phyloP scores from a whole-genome alignment of 2,113 vertebrate species.

The Ptyas mucosa region DNA sequence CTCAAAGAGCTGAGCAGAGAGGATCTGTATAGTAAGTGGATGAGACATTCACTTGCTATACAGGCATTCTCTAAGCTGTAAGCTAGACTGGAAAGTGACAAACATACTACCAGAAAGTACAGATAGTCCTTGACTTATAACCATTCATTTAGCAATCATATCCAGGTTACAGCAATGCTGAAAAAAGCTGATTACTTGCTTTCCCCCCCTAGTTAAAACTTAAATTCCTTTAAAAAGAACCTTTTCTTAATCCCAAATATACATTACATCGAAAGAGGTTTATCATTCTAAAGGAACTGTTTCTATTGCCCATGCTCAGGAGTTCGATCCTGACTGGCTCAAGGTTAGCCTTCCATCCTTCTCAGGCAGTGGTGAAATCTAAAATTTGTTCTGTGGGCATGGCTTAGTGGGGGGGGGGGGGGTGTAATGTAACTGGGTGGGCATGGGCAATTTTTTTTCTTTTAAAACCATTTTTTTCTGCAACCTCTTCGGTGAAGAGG shows the following conservation, averaged over 20 bases:
- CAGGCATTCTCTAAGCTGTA: neutral
- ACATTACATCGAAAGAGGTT: neutral
- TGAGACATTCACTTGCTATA: neutral
- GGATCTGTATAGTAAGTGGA: neutral
- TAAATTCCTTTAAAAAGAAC: neutral
- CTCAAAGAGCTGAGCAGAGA: neutral
- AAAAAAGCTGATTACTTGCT: neutral
- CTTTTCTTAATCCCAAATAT: neutral
- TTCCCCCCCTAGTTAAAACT: neutral
- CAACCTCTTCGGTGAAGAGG: too few relatives aligned
- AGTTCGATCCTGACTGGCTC: neutral
- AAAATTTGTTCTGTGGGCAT: too few relatives aligned
- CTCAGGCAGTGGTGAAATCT: neutral
- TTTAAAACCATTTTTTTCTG: too few relatives aligned
- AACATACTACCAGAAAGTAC: neutral
- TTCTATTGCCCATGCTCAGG: neutral
- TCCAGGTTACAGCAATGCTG: neutral
- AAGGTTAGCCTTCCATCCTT: neutral
- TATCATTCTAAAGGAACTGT: neutral
- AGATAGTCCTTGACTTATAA: neutral
- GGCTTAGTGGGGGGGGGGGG: too few relatives aligned
- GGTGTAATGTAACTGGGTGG: too few relatives aligned
- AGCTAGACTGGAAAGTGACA: neutral
- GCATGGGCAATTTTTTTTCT: too few relatives aligned
- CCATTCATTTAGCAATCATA: neutral